Conservation (phyloP, 2,113 vertebrate genomes). For the Solea solea region DNA sequence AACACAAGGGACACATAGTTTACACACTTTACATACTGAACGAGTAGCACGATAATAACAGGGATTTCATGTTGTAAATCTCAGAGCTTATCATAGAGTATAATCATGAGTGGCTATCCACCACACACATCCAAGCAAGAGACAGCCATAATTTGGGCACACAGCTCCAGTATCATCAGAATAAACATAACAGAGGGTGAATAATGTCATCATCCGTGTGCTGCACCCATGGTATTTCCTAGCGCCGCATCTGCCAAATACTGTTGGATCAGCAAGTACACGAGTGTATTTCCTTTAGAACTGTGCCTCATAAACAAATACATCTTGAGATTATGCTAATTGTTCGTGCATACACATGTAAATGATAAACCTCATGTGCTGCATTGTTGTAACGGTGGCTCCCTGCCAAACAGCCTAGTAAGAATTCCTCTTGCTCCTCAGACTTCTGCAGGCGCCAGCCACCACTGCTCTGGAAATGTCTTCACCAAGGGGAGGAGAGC, state of each 20-base stretch:
- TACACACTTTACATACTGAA: constrained; percentile 8
- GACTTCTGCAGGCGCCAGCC: constrained; percentile 76
- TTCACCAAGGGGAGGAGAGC: constrained; percentile 57
- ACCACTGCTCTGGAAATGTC: constrained; percentile 58
- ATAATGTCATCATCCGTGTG: constrained; percentile 44
- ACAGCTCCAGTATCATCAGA: constrained; percentile 15
- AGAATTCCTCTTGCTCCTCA: constrained; percentile 68
- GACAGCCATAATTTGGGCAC: constrained; percentile 11
- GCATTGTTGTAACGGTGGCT: constrained; percentile 45
- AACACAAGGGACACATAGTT: constrained; percentile 11
- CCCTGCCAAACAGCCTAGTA: constrained; percentile 61
- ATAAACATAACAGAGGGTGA: constrained; percentile 28
- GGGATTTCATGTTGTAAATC: background rate
- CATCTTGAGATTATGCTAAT: constrained; percentile 43
- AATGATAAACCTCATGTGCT: constrained; percentile 50
- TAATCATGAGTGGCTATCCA: background rate
- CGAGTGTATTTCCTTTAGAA: constrained; percentile 6
- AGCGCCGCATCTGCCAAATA: constrained; percentile 7
- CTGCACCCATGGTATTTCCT: constrained; percentile 16
- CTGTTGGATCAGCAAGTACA: constrained; percentile 21
- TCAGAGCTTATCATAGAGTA: background rate
- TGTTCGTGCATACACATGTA: constrained; percentile 42
- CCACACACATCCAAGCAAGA: constrained; percentile 3
- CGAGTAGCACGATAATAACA: no score
- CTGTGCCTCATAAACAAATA: constrained; percentile 26